Conservation (phyloP, 1,140 invertebrate species). For the Pseudoatta argentina region DNA sequence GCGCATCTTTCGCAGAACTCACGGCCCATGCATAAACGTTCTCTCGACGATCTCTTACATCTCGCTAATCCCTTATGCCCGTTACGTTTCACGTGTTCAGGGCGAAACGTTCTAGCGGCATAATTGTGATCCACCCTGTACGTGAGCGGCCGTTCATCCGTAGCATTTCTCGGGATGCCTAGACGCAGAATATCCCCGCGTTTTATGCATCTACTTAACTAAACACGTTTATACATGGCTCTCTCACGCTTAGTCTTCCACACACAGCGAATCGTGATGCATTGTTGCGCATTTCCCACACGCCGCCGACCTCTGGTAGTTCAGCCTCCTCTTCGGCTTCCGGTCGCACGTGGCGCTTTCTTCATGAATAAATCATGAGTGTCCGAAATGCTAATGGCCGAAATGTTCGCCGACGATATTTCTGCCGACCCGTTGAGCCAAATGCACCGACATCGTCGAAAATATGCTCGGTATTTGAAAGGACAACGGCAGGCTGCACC, state of each 20-base stretch:
- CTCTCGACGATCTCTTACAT: conserved; percentile 17
- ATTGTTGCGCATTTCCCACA: conserved; percentile 67
- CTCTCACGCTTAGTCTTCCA: conserved; percentile 41
- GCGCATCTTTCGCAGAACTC: background rate
- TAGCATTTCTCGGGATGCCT: conserved; percentile 58
- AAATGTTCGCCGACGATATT: conserved; percentile 68
- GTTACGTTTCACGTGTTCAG: conserved; percentile 34
- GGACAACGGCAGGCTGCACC: conserved; percentile 1
- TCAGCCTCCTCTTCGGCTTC: conserved; percentile 17
- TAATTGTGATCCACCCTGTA: conserved; percentile 55
- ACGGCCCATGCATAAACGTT: conserved; percentile 38
- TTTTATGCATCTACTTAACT: conserved; percentile 69
- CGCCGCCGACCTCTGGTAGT: background rate
- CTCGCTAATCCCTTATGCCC: conserved; percentile 30
- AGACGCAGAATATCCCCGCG: conserved; percentile 13
- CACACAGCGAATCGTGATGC: conserved; percentile 70
- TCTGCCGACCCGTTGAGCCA: conserved; percentile 65
- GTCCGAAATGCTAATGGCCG: conserved; percentile 75
- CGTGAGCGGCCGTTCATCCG: conserved; percentile 53
- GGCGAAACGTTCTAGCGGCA: conserved; percentile 9
- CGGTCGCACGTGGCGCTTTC: conserved; percentile 56
- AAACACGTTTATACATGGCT: conserved; percentile 64
- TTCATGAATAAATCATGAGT: conserved; percentile 76
- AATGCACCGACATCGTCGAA: conserved; percentile 63
- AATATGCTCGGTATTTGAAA: conserved; percentile 66